Conservation (phyloP, 1,140 invertebrate species). For the Meloidogyne hapla region DNA sequence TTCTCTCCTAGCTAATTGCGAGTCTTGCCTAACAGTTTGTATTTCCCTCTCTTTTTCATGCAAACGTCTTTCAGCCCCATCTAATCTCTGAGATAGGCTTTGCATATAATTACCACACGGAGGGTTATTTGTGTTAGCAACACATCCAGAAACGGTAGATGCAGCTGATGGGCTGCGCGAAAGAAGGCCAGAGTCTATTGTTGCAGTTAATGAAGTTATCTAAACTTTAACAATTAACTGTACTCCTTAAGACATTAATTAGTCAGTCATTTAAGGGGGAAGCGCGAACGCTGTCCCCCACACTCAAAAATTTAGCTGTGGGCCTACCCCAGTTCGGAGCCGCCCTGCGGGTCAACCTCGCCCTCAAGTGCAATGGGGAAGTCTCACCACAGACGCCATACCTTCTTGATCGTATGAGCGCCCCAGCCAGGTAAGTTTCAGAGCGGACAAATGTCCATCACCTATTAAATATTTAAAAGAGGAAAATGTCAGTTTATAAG, state of each 20-base stretch:
- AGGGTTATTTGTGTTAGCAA: not conserved
- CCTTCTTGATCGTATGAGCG: too few species aligned
- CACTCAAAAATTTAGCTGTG: too few species aligned
- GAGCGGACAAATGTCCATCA: not conserved
- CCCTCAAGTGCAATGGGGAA: too few species aligned
- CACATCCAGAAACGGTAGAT: slow-evolving; percentile 27
- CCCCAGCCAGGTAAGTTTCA: too few species aligned
- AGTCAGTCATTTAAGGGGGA: not conserved
- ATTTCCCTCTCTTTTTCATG: slow-evolving; percentile 38
- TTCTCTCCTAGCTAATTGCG: slow-evolving; percentile 49
- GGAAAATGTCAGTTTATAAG: not conserved
- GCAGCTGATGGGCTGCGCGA: slow-evolving; percentile 36
- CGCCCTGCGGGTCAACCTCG: too few species aligned
- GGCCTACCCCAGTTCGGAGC: too few species aligned
- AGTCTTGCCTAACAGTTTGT: slow-evolving; percentile 46
- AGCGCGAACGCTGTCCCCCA: not conserved
- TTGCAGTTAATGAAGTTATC: slow-evolving; percentile 31
- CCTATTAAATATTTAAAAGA: not conserved
- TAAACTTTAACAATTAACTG: not conserved
- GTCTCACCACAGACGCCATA: too few species aligned
- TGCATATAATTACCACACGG: not conserved
- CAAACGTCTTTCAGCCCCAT: slow-evolving; percentile 40
- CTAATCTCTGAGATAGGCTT: slow-evolving; percentile 26
- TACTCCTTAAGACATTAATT: too few species aligned
- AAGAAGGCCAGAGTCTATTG: slow-evolving; percentile 37